phyloP scores from a whole-genome alignment of 2,888 invertebrate genomes.

The Tetramorium bicarinatum region DNA sequence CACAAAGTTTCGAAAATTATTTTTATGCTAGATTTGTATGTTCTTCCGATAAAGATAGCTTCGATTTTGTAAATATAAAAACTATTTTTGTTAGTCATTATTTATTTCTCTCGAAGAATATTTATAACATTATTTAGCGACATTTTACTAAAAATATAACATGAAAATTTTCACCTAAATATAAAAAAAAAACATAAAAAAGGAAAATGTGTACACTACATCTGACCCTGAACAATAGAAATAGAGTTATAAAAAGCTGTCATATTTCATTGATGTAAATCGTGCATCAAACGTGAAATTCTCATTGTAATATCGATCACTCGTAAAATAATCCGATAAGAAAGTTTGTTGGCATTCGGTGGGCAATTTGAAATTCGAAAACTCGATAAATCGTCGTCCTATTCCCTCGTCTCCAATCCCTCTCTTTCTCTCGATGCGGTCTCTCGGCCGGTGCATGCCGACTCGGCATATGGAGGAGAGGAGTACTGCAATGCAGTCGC shows the following conservation, averaged over 20 bases:
- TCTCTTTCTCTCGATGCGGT: constrained; percentile 66
- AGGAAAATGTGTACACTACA: neutral
- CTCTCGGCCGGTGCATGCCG: constrained; percentile 62
- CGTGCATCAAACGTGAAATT: constrained; percentile 32
- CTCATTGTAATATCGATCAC: constrained; percentile 42
- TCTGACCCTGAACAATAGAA: constrained; percentile 5
- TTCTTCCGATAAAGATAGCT: neutral
- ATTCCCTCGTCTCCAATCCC: constrained; percentile 67
- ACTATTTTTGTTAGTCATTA: neutral
- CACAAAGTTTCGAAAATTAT: neutral
- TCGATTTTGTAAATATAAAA: neutral
- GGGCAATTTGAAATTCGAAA: constrained; percentile 61
- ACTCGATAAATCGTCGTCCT: constrained; percentile 71
- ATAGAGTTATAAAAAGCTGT: constrained; percentile 7
- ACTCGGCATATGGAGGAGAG: constrained; percentile 75
- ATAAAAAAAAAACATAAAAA: neutral
- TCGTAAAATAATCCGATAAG: constrained; percentile 55
- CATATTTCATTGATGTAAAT: constrained; percentile 11
- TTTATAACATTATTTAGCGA: neutral
- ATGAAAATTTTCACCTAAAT: neutral
- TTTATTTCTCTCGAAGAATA: neutral
- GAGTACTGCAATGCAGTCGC: constrained; percentile 84
- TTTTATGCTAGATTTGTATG: neutral
- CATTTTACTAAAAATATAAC: constrained; percentile 10
- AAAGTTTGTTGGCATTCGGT: constrained; percentile 54